These are phyloP conservation scores for Cuculus canorus DNA, from an alignment of 2,797 vertebrate species.

Conservation along the genomic window DNA sequence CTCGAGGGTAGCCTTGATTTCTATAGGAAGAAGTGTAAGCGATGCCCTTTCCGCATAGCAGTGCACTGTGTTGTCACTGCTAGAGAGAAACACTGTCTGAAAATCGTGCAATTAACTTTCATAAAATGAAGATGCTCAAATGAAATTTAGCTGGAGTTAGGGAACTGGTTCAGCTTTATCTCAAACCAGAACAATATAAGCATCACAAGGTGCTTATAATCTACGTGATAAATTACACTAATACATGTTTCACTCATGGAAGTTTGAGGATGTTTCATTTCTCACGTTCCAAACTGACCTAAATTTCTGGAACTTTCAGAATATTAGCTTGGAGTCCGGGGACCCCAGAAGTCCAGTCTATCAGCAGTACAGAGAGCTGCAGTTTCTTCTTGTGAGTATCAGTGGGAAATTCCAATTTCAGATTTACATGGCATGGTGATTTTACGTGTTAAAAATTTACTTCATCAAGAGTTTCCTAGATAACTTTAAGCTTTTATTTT, in stretches of 20 bases:
- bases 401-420: not conserved
- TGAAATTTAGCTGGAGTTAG: too few species aligned
- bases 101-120: too few species aligned
- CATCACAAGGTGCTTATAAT: not conserved
- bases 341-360: slow-evolving; percentile 88
- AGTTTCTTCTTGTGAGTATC: slow-evolving; percentile 89
- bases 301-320: slow-evolving; percentile 77
- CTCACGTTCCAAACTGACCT: not conserved
- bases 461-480: not conserved
- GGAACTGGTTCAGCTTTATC: too few species aligned
- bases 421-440: not conserved
- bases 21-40: too few species aligned
- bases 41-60: too few species aligned
- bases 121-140: too few species aligned
- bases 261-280: not conserved
- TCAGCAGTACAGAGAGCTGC: slow-evolving; percentile 87
- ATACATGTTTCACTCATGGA: not conserved
- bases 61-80: too few species aligned
- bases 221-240: not conserved
- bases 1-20: too few species aligned
- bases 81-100: too few species aligned
- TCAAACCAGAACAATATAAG: not conserved
- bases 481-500: not conserved
- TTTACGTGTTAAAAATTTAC: not conserved
- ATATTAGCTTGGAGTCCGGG: slow-evolving; percentile 86